These are phyloP conservation scores for Eulithis prunata DNA, from an alignment of 2,888 invertebrate species.

Conservation along the genomic window DNA sequence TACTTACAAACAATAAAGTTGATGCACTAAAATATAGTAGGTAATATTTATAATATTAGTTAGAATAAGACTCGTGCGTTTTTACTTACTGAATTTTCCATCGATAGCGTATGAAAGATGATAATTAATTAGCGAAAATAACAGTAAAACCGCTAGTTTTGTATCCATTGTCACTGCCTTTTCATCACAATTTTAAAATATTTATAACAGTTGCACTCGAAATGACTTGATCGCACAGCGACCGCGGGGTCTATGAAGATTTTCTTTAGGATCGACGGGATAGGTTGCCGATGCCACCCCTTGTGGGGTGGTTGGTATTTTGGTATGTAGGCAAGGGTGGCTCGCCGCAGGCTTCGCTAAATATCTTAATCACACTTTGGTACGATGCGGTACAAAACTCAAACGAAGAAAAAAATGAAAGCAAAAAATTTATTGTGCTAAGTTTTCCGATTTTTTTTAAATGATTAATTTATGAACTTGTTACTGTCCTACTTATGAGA, in stretches of 20 bases:
- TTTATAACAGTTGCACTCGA: conserved; percentile 1
- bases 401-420: too few relatives aligned
- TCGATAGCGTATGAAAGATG: conserved; percentile 58
- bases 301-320: conserved; percentile 31
- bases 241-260: conserved; percentile 19
- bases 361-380: conserved; percentile 25
- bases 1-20: too few relatives aligned
- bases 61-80: neutral
- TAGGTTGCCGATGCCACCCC: conserved; percentile 10
- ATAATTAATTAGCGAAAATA: conserved; percentile 56
- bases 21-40: too few relatives aligned
- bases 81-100: conserved; percentile 56
- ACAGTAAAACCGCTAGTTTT: conserved; percentile 52
- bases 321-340: conserved; percentile 37
- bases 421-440: too few relatives aligned
- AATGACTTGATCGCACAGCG: conserved; percentile 8
- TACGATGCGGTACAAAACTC: conserved; percentile 20
- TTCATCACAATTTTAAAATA: conserved; percentile 11
- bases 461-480: too few relatives aligned
- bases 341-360: conserved; percentile 16
- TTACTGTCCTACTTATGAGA: too few relatives aligned
- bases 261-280: conserved; percentile 9
- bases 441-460: too few relatives aligned
- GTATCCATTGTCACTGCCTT: conserved; percentile 49
- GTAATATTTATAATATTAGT: too few relatives aligned